phyloP scores from a whole-genome alignment of 2,113 vertebrate species.

The Callopanchax toddi region DNA sequence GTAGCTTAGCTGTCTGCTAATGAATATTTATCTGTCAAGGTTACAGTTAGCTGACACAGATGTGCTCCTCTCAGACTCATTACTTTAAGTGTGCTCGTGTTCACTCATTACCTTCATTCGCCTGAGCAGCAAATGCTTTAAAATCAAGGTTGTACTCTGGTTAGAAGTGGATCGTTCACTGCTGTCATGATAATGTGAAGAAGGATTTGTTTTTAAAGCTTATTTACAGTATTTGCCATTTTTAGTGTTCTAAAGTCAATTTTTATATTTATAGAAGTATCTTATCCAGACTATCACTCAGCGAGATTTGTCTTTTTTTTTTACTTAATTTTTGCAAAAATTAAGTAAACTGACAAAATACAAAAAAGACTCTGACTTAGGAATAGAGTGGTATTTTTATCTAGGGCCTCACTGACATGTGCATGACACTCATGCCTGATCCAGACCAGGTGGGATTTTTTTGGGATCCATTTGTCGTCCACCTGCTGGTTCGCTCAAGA shows the following conservation, averaged over 20 bases:
- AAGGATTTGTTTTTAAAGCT: too few relatives aligned
- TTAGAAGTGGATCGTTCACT: neutral
- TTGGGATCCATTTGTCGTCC: constrained; percentile 36
- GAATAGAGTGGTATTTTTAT: neutral
- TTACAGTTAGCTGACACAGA: constrained; percentile 45
- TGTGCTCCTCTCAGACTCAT: constrained; percentile 43
- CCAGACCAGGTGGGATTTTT: constrained; percentile 43
- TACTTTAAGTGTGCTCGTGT: constrained; percentile 20
- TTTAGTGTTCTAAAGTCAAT: neutral
- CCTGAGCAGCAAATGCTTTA: neutral
- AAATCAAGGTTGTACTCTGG: neutral
- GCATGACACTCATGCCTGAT: constrained; percentile 4
- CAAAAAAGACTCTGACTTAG: neutral
- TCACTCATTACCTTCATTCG: constrained; percentile 2
- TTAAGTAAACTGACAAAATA: too few relatives aligned
- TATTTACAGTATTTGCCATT: too few relatives aligned
- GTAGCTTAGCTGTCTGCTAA: constrained; percentile 54
- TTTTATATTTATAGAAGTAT: too few relatives aligned
- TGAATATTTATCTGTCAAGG: constrained; percentile 65
- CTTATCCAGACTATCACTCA: neutral
- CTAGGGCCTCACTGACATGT: constrained; percentile 8
- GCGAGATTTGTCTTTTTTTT: too few relatives aligned
- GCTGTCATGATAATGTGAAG: too few relatives aligned
- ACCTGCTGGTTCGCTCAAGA: constrained; percentile 60
- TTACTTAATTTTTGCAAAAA: neutral